Evolutionary conservation across 1,140 invertebrate species (phyloP).

Genomic region (Calliphora vicina): DNA sequence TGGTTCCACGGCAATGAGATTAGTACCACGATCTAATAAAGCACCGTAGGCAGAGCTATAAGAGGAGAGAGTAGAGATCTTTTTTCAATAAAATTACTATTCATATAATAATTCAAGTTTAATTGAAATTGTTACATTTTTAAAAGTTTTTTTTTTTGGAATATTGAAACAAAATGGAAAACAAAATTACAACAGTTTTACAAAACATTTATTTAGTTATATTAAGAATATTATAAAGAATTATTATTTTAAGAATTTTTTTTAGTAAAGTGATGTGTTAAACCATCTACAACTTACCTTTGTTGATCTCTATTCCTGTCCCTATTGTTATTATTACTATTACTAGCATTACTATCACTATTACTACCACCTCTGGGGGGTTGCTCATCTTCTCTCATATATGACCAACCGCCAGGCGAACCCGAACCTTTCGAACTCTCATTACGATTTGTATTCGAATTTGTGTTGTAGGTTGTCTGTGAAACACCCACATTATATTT

Average conservation of each 20-base stretch:
- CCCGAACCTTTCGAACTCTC: constrained; percentile 20
- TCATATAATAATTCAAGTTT: constrained; percentile 32
- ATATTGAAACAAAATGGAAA: too few relatives aligned
- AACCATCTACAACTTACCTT: constrained; percentile 59
- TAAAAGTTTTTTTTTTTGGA: too few relatives aligned
- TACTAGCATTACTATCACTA: not conserved
- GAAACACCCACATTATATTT: constrained; percentile 17
- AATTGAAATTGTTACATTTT: too few relatives aligned
- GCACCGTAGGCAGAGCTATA: constrained; percentile 63
- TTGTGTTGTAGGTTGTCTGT: constrained; percentile 28
- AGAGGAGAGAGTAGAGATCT: constrained; percentile 62
- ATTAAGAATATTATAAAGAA: too few relatives aligned
- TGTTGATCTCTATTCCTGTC: constrained; percentile 49
- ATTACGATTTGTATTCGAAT: constrained; percentile 34
- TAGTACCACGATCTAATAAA: constrained; percentile 58
- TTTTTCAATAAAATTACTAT: constrained; percentile 58
- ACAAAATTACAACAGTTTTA: not conserved
- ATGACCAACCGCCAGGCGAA: constrained; percentile 49
- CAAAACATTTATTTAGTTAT: not conserved
- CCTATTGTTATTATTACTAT: constrained; percentile 7
- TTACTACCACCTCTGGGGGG: constrained; percentile 30
- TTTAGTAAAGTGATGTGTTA: not conserved
- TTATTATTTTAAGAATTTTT: too few relatives aligned
- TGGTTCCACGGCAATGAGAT: constrained; percentile 46
- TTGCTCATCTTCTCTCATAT: constrained; percentile 56